These are phyloP conservation scores for Magallana ariakensis DNA, from an alignment of 1,140 invertebrate species.

Conservation along the genomic window DNA sequence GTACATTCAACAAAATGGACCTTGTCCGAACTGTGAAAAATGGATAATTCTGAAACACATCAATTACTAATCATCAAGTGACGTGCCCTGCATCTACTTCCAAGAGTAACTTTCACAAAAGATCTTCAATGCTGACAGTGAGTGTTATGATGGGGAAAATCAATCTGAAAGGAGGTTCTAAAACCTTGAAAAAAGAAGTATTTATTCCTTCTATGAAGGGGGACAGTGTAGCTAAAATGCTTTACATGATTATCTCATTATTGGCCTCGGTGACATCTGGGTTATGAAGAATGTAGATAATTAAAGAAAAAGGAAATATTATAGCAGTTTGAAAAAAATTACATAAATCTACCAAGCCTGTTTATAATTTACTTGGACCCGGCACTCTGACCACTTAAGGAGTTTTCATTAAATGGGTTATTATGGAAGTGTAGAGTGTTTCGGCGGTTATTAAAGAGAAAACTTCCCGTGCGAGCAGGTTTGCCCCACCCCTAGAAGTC, in stretches of 20 bases:
- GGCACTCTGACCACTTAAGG: too few species aligned
- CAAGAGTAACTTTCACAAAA: constrained; percentile 9
- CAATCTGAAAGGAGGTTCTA: too few species aligned
- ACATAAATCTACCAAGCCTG: too few species aligned
- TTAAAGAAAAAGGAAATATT: too few species aligned
- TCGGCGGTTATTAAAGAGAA: too few species aligned
- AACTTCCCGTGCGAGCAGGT: too few species aligned
- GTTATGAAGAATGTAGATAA: constrained; percentile 37
- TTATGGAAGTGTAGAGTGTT: too few species aligned
- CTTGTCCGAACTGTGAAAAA: constrained; percentile 46
- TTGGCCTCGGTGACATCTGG: constrained; percentile 35
- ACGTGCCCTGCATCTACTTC: constrained; percentile 6
- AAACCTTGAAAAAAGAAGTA: constrained; percentile 22
- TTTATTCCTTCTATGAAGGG: constrained; percentile 17
- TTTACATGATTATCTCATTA: background rate
- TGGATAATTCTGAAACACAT: constrained; percentile 1
- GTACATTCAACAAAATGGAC: constrained; percentile 6
- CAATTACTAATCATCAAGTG: constrained; percentile 40
- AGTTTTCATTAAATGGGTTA: too few species aligned
- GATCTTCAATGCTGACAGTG: background rate
- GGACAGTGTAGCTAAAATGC: constrained; percentile 2
- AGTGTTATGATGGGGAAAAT: too few species aligned
- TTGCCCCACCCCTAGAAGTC: too few species aligned
- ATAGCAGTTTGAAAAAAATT: too few species aligned
- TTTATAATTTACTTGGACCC: too few species aligned